Percentiles rank a stretch among this genome's conserved stretches.
These are phyloP conservation scores for Teleogryllus oceanicus DNA, from an alignment of 2,888 invertebrate species.

Conservation along the genomic window DNA sequence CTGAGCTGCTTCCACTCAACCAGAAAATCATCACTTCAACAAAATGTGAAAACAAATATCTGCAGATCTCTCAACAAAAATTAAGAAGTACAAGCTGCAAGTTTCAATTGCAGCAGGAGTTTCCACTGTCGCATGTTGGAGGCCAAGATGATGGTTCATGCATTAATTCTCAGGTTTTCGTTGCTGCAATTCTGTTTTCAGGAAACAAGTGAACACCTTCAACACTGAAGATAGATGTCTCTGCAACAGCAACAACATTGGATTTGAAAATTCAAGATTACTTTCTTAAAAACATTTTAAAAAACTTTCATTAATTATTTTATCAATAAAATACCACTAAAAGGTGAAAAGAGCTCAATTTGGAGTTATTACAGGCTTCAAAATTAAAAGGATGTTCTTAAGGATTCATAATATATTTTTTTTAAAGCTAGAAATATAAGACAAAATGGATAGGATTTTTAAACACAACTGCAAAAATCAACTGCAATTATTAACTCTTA, in stretches of 20 bases:
- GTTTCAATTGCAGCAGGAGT: conserved; percentile 18
- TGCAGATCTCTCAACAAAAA: conserved; percentile 18
- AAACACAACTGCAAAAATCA: too few species aligned
- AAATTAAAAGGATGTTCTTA: too few species aligned
- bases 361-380: too few species aligned
- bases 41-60: conserved; percentile 10
- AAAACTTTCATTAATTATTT: conserved; percentile 21
- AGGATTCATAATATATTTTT: too few species aligned
- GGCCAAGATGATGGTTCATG: background rate
- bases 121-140: conserved; percentile 2
- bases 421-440: too few species aligned
- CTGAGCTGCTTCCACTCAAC: background rate
- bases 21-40: background rate
- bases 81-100: background rate
- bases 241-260: conserved; percentile 59
- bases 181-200: conserved; percentile 63
- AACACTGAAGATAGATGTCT: conserved; percentile 91
- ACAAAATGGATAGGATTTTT: too few species aligned
- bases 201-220: conserved; percentile 84
- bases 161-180: conserved; percentile 48
- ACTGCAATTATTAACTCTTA: too few species aligned
- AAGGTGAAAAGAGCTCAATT: too few species aligned
- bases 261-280: background rate
- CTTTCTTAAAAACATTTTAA: conserved; percentile 26
- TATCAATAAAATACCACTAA: conserved; percentile 4